Conservation (phyloP, 1,140 invertebrate species). For the Leptopilina clavipes region DNA sequence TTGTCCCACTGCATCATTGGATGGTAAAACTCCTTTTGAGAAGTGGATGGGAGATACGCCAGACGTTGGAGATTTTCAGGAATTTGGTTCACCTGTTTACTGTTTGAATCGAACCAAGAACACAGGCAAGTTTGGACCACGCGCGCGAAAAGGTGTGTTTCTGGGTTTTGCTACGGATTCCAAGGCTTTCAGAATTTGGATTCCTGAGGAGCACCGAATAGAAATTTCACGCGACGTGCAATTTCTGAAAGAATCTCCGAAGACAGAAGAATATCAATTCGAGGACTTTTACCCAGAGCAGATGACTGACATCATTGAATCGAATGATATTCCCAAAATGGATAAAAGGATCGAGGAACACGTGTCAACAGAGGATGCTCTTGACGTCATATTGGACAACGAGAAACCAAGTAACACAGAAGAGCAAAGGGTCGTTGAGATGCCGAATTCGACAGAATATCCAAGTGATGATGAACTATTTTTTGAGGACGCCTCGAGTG, state of each 20-base stretch:
- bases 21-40: too few relatives aligned
- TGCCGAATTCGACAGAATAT: background rate
- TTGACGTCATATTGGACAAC: background rate
- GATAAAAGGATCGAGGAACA: background rate
- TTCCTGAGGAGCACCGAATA: slow-evolving; percentile 42
- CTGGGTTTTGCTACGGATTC: slow-evolving; percentile 41
- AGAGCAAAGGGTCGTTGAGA: background rate
- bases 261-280: background rate
- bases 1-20: too few relatives aligned
- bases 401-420: background rate
- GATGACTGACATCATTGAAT: background rate
- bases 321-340: background rate
- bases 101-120: slow-evolving; percentile 41
- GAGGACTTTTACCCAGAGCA: slow-evolving; percentile 4
- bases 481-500: background rate
- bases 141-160: slow-evolving; percentile 49
- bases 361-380: background rate
- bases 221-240: slow-evolving; percentile 47
- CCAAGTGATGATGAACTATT: background rate
- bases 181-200: background rate
- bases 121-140: slow-evolving; percentile 48
- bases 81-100: slow-evolving; percentile 45
- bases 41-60: too few relatives aligned
- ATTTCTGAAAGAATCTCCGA: slow-evolving; percentile 44
- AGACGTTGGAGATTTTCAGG: too few relatives aligned